Base-by-base conservation (phyloP, 2,888 invertebrate species). In the Aphidius colemani region DNA sequence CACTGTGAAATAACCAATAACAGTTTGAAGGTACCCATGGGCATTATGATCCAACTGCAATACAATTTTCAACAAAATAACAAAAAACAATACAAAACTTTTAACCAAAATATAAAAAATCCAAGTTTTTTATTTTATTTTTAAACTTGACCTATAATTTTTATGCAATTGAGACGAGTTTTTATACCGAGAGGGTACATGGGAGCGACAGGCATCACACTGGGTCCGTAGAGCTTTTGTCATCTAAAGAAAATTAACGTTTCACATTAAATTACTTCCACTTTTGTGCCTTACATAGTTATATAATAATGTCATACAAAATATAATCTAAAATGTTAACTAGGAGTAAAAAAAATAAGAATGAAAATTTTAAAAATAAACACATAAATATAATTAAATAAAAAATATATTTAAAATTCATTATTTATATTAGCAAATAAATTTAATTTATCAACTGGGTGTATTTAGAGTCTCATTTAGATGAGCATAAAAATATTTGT, bases 221-320 rank as follows among this genome's bases (percentile, higher is more conserved):
- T 30, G 30, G 30, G 30, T 30, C 30, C 30, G 30, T 30, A 30
- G 3, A 30, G 30, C 30, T 43, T 49, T 65, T 50, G 40, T 62
- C 66, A 41, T 61, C 59, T 18, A 57, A 57, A 59, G n/a, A 50
- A 45, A 60, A 65, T 69, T 64, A 70, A 62, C 67, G 65, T 64
- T 70, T 70, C 67, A 61, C 67, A 66, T 66, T 60, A 65, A 60
- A 61, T 69, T 64, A 70, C 67, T 69, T 65, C 59, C 48, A 59
- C 59, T 11, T 53, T 59, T 46, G 49, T 53, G 51, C 59, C 43
- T 13, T 45, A 13, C 9, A 46, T 46, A 53, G 59, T 43, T 44
- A 30, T 30, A 59, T 30, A 59, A 53, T 59, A 11, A 49, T 4
- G 11, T 49, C n/a, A 11, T 50, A 49, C 40, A 41, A 44, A 43